Conservation (phyloP, 1,140 invertebrate species). For the Drosophila melanica region DNA sequence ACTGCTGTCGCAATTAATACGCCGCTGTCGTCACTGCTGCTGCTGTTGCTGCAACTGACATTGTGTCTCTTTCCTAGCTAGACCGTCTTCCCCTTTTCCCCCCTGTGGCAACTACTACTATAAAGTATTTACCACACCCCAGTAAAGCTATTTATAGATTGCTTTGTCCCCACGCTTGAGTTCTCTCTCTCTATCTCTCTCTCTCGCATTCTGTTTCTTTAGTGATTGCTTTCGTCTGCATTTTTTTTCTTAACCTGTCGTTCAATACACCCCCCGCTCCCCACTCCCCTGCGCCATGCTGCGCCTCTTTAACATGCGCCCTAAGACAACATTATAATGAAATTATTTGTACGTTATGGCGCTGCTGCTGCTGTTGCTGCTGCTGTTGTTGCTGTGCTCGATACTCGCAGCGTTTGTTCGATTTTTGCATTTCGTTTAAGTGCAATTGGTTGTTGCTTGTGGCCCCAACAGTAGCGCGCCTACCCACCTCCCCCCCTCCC, state of each 20-base stretch:
- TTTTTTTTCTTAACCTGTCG: conserved; percentile 39
- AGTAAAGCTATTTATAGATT: conserved; percentile 67
- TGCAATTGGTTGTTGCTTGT: conserved; percentile 39
- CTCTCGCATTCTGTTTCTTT: conserved; percentile 20
- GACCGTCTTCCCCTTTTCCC: too few species aligned
- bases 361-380: conserved; percentile 19
- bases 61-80: conserved; percentile 5
- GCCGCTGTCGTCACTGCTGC: conserved; percentile 45
- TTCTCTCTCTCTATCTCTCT: conserved; percentile 29
- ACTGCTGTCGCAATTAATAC: conserved; percentile 80
- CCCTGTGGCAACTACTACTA: conserved; percentile 48
- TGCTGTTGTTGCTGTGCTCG: conserved; percentile 29
- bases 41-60: conserved; percentile 49
- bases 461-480: conserved; percentile 33
- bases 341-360: conserved; percentile 73
- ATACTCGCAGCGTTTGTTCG: conserved; percentile 56
- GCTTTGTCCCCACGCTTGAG: conserved; percentile 61
- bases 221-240: conserved; percentile 12
- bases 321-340: conserved; percentile 69
- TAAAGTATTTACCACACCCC: conserved; percentile 16
- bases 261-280: background rate
- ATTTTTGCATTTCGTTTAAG: conserved; percentile 46
- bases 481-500: background rate
- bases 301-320: background rate
- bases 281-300: conserved; percentile 1